These are phyloP conservation scores for Dicaeum eximium DNA, from an alignment of 2,113 vertebrate genomes.

Conservation along the genomic window DNA sequence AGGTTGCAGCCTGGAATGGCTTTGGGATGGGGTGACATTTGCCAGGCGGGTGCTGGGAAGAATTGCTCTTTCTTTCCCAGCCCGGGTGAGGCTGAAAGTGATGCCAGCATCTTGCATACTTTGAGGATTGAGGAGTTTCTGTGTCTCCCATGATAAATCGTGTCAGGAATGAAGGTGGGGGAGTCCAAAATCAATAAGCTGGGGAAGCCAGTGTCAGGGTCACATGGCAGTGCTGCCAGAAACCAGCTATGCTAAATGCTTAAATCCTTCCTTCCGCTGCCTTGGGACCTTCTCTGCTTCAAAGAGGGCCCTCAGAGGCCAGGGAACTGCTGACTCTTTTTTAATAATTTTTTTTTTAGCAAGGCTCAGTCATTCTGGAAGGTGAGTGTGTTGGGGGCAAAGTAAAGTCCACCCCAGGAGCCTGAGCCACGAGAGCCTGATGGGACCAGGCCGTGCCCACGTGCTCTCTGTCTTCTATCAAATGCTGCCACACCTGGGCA, in stretches of 20 bases:
- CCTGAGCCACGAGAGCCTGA: neutral
- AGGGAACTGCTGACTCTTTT: neutral
- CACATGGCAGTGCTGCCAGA: neutral
- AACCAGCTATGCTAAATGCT: slow-evolving; percentile 21
- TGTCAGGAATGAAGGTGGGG: slow-evolving; percentile 30
- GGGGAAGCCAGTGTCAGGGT: slow-evolving; percentile 5
- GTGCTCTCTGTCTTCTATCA: neutral
- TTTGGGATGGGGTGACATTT: neutral
- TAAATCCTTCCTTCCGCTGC: slow-evolving; percentile 37
- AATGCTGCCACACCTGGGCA: fast-evolving
- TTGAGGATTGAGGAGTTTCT: slow-evolving; percentile 2
- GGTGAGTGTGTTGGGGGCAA: neutral
- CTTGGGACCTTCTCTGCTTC: slow-evolving; percentile 25
- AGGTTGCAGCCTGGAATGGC: neutral
- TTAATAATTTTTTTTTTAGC: neutral
- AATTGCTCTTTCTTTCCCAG: slow-evolving; percentile 29
- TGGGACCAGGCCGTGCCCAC: fast-evolving
- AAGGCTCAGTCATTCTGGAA: neutral
- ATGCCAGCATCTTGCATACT: neutral
- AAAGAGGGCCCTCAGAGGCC: neutral
- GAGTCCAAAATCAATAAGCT: slow-evolving; percentile 56
- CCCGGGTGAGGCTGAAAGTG: neutral
- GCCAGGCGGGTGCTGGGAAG: neutral
- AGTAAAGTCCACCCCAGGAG: neutral
- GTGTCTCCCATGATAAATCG: neutral